Percentiles rank a stretch among this genome's conserved stretches.
Evolutionary conservation across 2,113 vertebrate species (phyloP).

Genomic region (Malurus cyaneus): DNA sequence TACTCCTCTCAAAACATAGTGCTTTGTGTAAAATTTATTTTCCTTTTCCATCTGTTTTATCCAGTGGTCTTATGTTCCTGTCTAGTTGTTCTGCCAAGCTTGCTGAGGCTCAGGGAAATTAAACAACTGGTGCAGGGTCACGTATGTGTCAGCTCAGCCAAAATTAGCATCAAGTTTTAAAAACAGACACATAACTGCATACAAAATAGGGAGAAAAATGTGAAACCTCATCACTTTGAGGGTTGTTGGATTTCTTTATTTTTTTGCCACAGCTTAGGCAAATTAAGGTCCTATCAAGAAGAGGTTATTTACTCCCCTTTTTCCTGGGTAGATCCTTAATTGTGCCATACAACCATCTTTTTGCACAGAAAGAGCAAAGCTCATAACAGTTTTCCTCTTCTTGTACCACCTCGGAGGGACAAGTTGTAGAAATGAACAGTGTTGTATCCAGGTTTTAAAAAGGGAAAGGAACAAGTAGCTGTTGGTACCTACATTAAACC

Average conservation of each 20-base stretch:
- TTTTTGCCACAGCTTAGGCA: background rate
- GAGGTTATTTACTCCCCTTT: background rate
- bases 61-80: background rate
- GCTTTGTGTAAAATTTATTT: background rate
- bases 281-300: background rate
- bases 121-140: background rate
- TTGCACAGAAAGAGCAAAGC: background rate
- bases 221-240: background rate
- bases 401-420: background rate
- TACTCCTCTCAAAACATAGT: background rate
- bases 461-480: background rate
- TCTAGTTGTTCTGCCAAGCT: background rate
- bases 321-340: background rate
- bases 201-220: background rate
- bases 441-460: background rate
- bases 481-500: background rate
- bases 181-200: background rate
- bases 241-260: background rate
- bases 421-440: background rate
- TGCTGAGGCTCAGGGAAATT: background rate
- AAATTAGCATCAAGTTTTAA: background rate
- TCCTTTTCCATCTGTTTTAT: background rate
- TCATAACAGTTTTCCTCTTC: background rate
- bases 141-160: background rate
- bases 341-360: background rate